These are phyloP conservation scores for Brachypteracias leptosomus DNA, from an alignment of 2,113 vertebrate species.

Conservation along the genomic window DNA sequence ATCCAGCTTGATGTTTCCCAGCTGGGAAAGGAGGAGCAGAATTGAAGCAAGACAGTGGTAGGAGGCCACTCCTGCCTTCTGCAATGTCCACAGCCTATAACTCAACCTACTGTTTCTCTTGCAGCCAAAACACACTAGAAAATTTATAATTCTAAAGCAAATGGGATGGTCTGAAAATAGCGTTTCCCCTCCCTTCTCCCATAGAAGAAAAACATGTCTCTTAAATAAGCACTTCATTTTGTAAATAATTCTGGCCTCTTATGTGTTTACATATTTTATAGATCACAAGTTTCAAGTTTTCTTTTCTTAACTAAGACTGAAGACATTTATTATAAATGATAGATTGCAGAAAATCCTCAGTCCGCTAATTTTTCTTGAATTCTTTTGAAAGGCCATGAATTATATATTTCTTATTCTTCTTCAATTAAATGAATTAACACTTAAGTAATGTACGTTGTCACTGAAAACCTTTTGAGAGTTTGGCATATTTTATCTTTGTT, in stretches of 20 bases:
- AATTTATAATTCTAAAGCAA: neutral
- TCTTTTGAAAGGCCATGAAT: neutral
- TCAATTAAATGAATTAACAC: neutral
- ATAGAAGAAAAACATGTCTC: neutral
- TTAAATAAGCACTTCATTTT: neutral
- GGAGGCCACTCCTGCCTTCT: neutral
- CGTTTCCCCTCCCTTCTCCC: no score
- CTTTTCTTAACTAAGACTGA: neutral
- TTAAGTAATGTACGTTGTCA: neutral
- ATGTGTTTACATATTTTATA: neutral
- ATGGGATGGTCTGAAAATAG: neutral
- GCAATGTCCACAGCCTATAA: neutral
- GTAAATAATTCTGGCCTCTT: neutral
- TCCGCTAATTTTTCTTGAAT: neutral
- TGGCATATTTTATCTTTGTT: neutral
- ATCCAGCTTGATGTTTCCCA: neutral
- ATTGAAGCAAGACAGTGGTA: neutral
- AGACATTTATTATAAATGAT: neutral
- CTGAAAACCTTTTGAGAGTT: neutral
- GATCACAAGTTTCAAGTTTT: neutral
- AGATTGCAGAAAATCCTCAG: neutral
- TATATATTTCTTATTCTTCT: neutral
- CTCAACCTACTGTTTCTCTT: neutral
- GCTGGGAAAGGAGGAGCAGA: neutral
- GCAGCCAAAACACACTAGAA: neutral